Conservation (phyloP, 2,797 vertebrate species). For the Propithecus perrieri region DNA sequence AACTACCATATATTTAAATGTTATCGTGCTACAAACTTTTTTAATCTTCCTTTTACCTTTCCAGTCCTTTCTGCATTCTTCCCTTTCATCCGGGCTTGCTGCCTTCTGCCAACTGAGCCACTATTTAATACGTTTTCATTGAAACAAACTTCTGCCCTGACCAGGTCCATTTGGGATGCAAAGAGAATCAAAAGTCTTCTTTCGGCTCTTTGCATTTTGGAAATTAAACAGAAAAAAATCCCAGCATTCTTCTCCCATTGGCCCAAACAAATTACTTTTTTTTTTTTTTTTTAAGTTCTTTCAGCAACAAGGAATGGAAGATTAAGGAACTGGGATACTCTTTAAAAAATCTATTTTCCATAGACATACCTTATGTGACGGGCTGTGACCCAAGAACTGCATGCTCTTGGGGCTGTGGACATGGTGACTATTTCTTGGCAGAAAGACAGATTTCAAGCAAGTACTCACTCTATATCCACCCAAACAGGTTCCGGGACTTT, state of each 20-base stretch:
- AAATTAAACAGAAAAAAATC: slow-evolving; percentile 76
- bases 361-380: slow-evolving; percentile 64
- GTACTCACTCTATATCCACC: slow-evolving; percentile 75
- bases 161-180: slow-evolving; percentile 31
- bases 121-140: slow-evolving; percentile 62
- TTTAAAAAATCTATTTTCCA: slow-evolving; percentile 75
- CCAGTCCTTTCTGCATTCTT: not conserved
- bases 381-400: slow-evolving; percentile 77
- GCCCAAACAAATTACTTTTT: slow-evolving; percentile 24
- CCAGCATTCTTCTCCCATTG: not conserved
- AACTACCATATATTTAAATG: slow-evolving; percentile 50
- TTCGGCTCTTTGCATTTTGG: slow-evolving; percentile 64
- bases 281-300: slow-evolving; percentile 47
- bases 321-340: slow-evolving; percentile 78
- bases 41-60: slow-evolving; percentile 14
- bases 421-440: slow-evolving; percentile 83
- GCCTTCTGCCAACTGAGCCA: slow-evolving; percentile 51
- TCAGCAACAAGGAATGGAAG: slow-evolving; percentile 73
- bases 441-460: slow-evolving; percentile 82
- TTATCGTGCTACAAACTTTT: slow-evolving; percentile 58
- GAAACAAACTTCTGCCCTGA: slow-evolving; percentile 60
- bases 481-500: slow-evolving; percentile 80
- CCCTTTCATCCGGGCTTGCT: not conserved
- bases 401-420: slow-evolving; percentile 70
- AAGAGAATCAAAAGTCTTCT: slow-evolving; percentile 64